Base-by-base conservation (phyloP, 2,797 vertebrate genomes). In the Podarcis lilfordi region DNA sequence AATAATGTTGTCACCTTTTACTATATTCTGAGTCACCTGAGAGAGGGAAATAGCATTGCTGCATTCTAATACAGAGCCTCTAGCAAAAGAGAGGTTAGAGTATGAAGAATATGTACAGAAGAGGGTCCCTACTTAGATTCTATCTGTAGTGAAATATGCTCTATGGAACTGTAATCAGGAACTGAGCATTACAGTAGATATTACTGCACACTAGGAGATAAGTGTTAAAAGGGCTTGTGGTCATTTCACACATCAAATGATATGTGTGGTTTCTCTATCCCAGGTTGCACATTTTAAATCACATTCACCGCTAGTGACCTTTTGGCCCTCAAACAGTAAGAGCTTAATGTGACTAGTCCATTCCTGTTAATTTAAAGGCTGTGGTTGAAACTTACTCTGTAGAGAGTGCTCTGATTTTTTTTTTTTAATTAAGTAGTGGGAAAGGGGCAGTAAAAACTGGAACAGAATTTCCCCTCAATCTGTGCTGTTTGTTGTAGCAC, bases 271-370 rank as follows among this genome's bases (percentile, higher is more conserved):
- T 96, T 93, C 90, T 92, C 89, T 94, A 90, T 94, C 92, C 91
- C 89, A 90, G 45, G 93, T 96, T 97, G 95, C 90, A 96, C 95
- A 94, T 96, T 89, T 96, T 96, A 96, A 96, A 96, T 96, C 59
- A 0, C 84, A 94, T 96, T 96, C 89, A 91, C 88, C 90, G 87
- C 93, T 95, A 92, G 88, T 95, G 95, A 96, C 96, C 96, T 97
- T 96, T 96, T 96, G 94, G 89, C 91, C 94, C 90, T 55, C 89
- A 94, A 86, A 84, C 89, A 94, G 92, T 92, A 95, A 94, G 94
- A 96, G 88, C 91, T 92, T 95, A 93, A 93, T 95, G 91, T 92
- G 93, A 95, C 93, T 93, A 95, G 94, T 95, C 90, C 93, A 91
- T 92, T 96, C 89, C 91, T 95, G 88, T 94, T 96, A 95, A 96